Evolutionary conservation across 2,113 vertebrate genomes (phyloP).

Genomic region (Anhinga anhinga): DNA sequence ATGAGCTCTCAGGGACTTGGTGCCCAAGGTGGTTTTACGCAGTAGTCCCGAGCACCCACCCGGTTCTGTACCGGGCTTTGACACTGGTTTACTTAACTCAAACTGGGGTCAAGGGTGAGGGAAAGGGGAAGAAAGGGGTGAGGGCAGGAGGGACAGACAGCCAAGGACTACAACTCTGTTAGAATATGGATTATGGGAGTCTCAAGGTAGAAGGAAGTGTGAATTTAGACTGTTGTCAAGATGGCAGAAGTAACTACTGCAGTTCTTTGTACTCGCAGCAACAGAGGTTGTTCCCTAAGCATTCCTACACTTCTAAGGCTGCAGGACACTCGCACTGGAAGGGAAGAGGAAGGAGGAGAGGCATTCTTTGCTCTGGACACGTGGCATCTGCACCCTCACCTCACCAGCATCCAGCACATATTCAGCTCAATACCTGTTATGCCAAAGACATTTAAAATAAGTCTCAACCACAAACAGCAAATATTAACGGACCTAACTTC

Average conservation of each 20-base stretch:
- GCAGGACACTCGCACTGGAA: neutral
- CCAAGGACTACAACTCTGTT: neutral
- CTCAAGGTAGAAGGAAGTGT: neutral
- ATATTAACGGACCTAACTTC: neutral
- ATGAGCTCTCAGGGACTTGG: neutral
- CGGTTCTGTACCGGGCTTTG: neutral
- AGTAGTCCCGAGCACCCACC: neutral
- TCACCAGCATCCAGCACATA: neutral
- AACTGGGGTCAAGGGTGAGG: neutral
- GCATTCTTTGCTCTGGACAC: neutral
- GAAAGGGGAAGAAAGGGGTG: neutral
- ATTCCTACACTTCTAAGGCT: neutral
- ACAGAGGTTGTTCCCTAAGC: neutral
- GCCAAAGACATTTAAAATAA: neutral
- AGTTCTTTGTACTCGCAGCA: neutral
- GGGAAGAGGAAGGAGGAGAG: neutral
- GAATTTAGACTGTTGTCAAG: neutral
- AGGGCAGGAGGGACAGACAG: neutral
- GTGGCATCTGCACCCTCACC: neutral
- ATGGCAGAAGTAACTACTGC: neutral
- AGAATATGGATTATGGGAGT: neutral
- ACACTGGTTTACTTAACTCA: neutral
- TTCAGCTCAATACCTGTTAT: neutral
- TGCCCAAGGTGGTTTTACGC: neutral
- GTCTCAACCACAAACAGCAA: neutral